Percentiles rank a stretch among this genome's conserved stretches.
Conservation (phyloP, 2,888 invertebrate genomes). For the Aleiodes testaceus region DNA sequence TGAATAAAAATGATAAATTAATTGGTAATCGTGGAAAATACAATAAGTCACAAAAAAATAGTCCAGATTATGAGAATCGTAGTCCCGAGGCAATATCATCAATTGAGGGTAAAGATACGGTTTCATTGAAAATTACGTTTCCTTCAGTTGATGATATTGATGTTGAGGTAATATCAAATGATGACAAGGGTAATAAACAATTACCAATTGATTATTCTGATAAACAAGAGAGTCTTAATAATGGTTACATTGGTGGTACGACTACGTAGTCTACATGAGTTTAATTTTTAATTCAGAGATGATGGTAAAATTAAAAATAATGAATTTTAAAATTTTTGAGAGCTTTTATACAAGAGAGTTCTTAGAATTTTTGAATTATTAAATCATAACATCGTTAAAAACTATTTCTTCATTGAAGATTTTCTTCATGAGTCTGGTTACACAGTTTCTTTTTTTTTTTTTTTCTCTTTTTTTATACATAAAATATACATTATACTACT, state of each 20-base stretch:
- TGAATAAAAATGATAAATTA: constrained; percentile 50
- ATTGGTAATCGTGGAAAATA: constrained; percentile 39
- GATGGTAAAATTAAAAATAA: no score
- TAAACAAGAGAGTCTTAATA: constrained; percentile 65
- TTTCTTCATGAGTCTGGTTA: constrained; percentile 2
- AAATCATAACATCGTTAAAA: constrained; percentile 9
- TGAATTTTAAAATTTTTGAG: constrained; percentile 4
- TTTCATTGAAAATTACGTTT: constrained; percentile 59
- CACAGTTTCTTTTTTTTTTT: constrained; percentile 3
- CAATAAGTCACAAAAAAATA: constrained; percentile 49
- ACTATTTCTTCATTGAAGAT: constrained; percentile 3
- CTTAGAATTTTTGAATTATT: constrained; percentile 22
- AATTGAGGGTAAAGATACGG: constrained; percentile 55
- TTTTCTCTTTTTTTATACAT: not conserved
- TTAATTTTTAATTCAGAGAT: not conserved
- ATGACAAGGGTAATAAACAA: constrained; percentile 53
- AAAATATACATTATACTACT: not conserved
- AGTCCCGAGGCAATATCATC: constrained; percentile 61
- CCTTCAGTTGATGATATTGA: constrained; percentile 62
- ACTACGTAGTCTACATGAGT: constrained; percentile 60
- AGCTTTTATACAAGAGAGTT: constrained; percentile 25
- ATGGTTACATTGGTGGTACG: constrained; percentile 68
- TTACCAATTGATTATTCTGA: constrained; percentile 57
- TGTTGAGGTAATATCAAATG: constrained; percentile 51
- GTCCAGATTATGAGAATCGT: constrained; percentile 67